A percentile compares a stretch with the other conserved stretches of the same genome.
Evolutionary conservation across 1,140 invertebrate genomes (phyloP).

Genomic region (Stenopsyche tienmushanensis): DNA sequence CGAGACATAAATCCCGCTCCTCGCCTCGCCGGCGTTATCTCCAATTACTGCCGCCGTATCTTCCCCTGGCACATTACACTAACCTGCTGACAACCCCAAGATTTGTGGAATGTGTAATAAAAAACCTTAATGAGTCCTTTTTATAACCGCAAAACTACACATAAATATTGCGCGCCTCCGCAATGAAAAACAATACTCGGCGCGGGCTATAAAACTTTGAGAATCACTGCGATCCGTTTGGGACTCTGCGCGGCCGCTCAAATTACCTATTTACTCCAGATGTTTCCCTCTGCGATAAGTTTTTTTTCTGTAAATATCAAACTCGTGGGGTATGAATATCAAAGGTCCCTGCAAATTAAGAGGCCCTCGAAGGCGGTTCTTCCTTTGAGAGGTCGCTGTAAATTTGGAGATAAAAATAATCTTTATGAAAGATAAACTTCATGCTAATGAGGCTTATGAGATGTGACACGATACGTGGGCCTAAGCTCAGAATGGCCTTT

Average conservation of each 20-base stretch:
- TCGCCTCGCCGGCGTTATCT: slow-evolving; percentile 17
- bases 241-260: no score
- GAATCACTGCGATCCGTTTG: no score
- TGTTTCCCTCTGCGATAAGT: no score
- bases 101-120: slow-evolving; percentile 25
- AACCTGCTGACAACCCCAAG: slow-evolving; percentile 18
- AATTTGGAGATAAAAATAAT: slow-evolving; percentile 30
- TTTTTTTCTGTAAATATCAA: no score
- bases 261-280: no score
- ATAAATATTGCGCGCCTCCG: not conserved
- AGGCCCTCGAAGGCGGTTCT: no score
- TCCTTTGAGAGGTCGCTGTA: no score
- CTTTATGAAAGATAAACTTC: slow-evolving; percentile 26
- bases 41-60: slow-evolving; percentile 21
- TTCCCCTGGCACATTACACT: not conserved
- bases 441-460: slow-evolving; percentile 32
- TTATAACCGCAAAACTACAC: not conserved
- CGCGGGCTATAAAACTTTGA: no score
- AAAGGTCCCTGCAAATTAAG: no score
- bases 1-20: slow-evolving; percentile 21
- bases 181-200: no score
- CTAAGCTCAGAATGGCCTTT: slow-evolving; percentile 14
- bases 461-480: slow-evolving; percentile 29
- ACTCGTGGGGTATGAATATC: no score
- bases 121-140: slow-evolving; percentile 17